Conservation (phyloP, 2,888 invertebrate genomes). For the Crossocerus cetratus region DNA sequence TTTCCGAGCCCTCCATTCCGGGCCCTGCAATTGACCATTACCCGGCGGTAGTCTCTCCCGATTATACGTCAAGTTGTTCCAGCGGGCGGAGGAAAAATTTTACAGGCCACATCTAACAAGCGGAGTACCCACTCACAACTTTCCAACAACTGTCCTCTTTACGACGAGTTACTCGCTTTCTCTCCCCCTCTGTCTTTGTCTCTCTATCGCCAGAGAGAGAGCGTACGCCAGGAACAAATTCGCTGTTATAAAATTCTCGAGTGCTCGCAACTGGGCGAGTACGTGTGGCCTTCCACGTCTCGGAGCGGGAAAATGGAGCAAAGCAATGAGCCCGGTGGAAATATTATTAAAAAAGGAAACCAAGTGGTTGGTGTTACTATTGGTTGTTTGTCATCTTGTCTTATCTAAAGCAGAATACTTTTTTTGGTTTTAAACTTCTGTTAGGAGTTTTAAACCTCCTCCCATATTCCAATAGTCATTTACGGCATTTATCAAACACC, state of each 20-base stretch:
- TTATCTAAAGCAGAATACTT: no score
- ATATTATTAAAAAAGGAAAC: no score
- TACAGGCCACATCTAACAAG: slow-evolving; percentile 12
- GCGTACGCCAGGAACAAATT: neutral
- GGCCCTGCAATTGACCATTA: slow-evolving; percentile 30
- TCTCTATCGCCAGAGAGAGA: neutral
- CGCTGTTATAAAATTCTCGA: neutral
- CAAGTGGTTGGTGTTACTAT: no score
- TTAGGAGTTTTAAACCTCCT: no score
- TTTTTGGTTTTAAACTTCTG: no score
- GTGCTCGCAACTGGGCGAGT: neutral
- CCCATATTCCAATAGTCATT: no score
- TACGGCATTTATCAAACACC: no score
- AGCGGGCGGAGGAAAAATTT: slow-evolving; percentile 16
- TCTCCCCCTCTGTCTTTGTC: neutral
- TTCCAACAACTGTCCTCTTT: slow-evolving; percentile 15
- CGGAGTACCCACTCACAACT: neutral
- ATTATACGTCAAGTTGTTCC: slow-evolving; percentile 7
- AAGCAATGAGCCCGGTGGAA: no score
- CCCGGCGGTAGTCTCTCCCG: slow-evolving; percentile 24
- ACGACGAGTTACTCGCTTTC: neutral
- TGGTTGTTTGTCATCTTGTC: no score
- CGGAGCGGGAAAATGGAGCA: no score
- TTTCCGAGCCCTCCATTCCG: slow-evolving; percentile 15
- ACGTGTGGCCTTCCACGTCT: neutral